Evolutionary conservation across 2,797 vertebrate species (phyloP).

Genomic region (Ctenopoma kingsleyae): DNA sequence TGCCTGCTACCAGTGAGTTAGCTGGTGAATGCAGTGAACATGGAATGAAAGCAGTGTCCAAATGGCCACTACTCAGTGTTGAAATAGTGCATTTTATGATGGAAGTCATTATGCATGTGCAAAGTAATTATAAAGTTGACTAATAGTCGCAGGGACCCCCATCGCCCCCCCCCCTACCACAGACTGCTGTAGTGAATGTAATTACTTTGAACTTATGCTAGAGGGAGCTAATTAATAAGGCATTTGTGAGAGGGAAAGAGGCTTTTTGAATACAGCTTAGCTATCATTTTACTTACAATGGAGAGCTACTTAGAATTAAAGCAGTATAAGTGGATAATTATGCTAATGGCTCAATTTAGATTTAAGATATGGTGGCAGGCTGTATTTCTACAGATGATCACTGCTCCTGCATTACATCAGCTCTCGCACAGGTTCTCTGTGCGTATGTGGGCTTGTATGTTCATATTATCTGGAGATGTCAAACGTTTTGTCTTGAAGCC

Average conservation of each 20-base stretch:
- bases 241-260: constrained; percentile 78
- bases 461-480: constrained; percentile 62
- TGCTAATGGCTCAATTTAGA: constrained; percentile 82
- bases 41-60: constrained; percentile 34
- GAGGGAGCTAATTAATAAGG: constrained; percentile 87
- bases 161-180: constrained; percentile 10
- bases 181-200: constrained; percentile 70
- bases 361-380: constrained; percentile 79
- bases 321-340: constrained; percentile 82
- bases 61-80: constrained; percentile 25
- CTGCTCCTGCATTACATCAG: constrained; percentile 41
- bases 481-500: constrained; percentile 64
- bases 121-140: constrained; percentile 67
- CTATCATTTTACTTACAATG: constrained; percentile 82
- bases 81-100: constrained; percentile 34
- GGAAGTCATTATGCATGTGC: constrained; percentile 42
- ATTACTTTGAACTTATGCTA: constrained; percentile 80
- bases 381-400: constrained; percentile 70
- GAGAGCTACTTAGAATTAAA: constrained; percentile 82
- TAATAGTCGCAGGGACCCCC: constrained; percentile 49
- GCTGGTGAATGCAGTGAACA: constrained; percentile 15
- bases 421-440: constrained; percentile 54
- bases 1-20: constrained; percentile 26
- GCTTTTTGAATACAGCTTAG: constrained; percentile 79
- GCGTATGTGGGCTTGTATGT: constrained; percentile 59